Conservation (phyloP, 2,797 vertebrate species). For the Melopsittacus undulatus region DNA sequence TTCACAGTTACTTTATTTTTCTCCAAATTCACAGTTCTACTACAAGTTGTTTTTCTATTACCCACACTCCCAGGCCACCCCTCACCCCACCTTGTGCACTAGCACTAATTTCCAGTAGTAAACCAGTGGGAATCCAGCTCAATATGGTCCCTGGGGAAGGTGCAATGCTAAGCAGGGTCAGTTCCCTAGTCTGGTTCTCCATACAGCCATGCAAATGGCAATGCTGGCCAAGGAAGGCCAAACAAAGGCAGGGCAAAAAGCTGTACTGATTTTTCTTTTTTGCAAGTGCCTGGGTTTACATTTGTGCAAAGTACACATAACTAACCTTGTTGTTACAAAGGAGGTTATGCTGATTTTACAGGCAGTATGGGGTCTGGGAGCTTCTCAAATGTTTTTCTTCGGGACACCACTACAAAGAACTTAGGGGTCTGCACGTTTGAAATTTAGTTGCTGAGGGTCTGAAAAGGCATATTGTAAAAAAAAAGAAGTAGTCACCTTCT, state of each 20-base stretch:
- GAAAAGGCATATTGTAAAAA: neutral
- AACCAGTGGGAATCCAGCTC: neutral
- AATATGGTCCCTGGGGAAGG: neutral
- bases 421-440: neutral
- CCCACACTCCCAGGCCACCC: neutral
- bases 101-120: neutral
- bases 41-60: neutral
- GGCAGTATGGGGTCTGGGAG: neutral
- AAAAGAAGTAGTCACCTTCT: neutral
- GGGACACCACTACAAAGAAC: neutral
- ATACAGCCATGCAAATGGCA: neutral
- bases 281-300: neutral
- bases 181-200: neutral
- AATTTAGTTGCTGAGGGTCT: neutral
- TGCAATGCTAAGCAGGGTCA: neutral
- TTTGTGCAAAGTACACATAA: neutral
- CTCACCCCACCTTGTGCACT: neutral
- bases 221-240: neutral
- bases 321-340: neutral
- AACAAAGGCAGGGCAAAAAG: neutral
- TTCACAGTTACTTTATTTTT: neutral
- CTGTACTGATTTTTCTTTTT: neutral
- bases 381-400: neutral
- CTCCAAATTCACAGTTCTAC: neutral
- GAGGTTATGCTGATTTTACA: neutral